phyloP scores from a whole-genome alignment of 2,888 invertebrate genomes.

The Caenorhabditis sulstoni region DNA sequence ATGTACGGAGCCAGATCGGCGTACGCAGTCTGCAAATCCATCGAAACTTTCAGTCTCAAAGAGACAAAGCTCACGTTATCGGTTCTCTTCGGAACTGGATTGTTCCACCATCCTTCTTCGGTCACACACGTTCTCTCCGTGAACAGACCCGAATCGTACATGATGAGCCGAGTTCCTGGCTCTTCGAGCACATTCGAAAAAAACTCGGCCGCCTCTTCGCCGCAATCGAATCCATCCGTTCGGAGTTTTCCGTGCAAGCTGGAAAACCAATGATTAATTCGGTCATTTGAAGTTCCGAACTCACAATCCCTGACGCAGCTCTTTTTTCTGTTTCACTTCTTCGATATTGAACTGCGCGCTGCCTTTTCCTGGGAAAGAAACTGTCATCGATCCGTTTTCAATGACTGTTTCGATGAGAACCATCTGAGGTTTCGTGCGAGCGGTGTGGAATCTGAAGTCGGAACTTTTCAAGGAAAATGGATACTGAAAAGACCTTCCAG shows the following conservation, averaged over 20 bases:
- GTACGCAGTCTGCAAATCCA: slow-evolving; percentile 68
- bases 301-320: slow-evolving; percentile 62
- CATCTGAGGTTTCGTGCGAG: slow-evolving; percentile 66
- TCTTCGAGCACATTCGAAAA: slow-evolving; percentile 67
- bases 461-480: background rate
- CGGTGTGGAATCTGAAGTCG: slow-evolving; percentile 60
- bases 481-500: slow-evolving; percentile 49
- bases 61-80: slow-evolving; percentile 54
- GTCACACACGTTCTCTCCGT: slow-evolving; percentile 71
- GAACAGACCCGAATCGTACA: slow-evolving; percentile 70
- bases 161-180: slow-evolving; percentile 68
- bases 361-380: slow-evolving; percentile 48
- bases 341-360: slow-evolving; percentile 51
- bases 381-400: slow-evolving; percentile 49
- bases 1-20: slow-evolving; percentile 73
- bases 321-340: slow-evolving; percentile 51
- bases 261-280: too few relatives aligned
- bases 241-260: slow-evolving; percentile 69
- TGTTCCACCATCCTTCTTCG: slow-evolving; percentile 67
- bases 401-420: slow-evolving; percentile 62
- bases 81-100: slow-evolving; percentile 64
- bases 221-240: slow-evolving; percentile 77
- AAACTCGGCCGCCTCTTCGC: slow-evolving; percentile 68
- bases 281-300: background rate
- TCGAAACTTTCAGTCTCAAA: slow-evolving; percentile 4